Base-by-base conservation (phyloP, 2,113 vertebrate genomes). In the Anguilla japonica region DNA sequence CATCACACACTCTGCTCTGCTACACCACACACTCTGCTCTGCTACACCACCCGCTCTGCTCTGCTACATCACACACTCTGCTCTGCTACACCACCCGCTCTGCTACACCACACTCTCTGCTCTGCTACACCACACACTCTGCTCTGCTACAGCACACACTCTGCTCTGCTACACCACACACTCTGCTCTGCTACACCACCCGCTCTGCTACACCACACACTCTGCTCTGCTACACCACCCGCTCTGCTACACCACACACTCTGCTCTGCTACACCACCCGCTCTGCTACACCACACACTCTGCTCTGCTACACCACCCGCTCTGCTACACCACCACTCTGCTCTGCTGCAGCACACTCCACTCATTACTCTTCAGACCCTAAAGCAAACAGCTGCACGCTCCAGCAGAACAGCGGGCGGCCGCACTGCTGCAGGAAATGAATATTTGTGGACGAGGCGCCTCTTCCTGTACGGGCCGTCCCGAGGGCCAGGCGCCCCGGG, bases 401-500 rank as follows among this genome's bases (percentile, higher is more conserved):
- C 85, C 93, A 94, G 91, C 94, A 93, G 94, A 95, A 93, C 93
- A 95, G 89, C 90, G 90, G 80, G 53, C 88, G 88, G 88, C 15
- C 87, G 57, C 86, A 81, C 87, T 87, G 88, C 90, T 91, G 93
- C 95, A 96, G 96, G 96, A 97, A 97, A 94, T 92, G 87, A 20
- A 90, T 96, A 84, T 97, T 97, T 96, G 95, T 93, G 94, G 94
- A 95, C 89, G 90, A 94, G 95, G 94, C 81, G 80, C 95, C 95
- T 93, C 94, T 97, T 97, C 96, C 95, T 95, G 90, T 92, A 8
- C 39, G 22, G 87, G 92, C 6, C 84, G 71, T 4, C 6, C 88
- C 50, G 8, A 13, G 22, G 80, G 18, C 43, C 80, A 15, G 18
- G 20, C 26, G 80, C 41, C 40, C 0, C 22, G 6, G 81, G 41